Evolutionary conservation across 2,888 invertebrate species (phyloP).

Genomic region (Spatulosminthurus flaviceps): DNA sequence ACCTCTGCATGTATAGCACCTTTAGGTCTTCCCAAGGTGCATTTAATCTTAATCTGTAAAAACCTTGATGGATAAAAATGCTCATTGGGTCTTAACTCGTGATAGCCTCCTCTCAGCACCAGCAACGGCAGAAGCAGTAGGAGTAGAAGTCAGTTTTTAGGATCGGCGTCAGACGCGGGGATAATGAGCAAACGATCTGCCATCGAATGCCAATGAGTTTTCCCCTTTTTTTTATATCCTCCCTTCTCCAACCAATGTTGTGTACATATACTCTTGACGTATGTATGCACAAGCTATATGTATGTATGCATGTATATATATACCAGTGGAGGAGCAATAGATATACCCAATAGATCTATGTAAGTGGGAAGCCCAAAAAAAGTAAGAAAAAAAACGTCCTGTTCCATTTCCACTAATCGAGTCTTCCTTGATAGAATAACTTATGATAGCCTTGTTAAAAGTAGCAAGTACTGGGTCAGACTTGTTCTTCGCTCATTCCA

Average conservation of each 20-base stretch:
- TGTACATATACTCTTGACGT: no score
- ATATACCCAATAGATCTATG: no score
- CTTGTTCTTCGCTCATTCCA: neutral
- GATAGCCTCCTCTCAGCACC: neutral
- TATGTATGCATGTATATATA: neutral
- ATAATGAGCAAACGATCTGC: constrained; percentile 50
- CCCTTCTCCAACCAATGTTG: no score
- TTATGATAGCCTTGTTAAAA: constrained; percentile 2
- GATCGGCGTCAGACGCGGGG: constrained; percentile 35
- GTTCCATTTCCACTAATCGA: constrained; percentile 6
- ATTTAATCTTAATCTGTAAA: constrained; percentile 30
- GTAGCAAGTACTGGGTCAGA: neutral
- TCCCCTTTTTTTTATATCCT: neutral
- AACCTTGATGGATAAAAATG: constrained; percentile 23
- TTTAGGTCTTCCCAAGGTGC: neutral
- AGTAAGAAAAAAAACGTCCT: constrained; percentile 7
- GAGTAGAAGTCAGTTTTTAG: neutral
- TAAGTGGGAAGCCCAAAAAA: neutral
- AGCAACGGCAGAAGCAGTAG: neutral
- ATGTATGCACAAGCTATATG: neutral
- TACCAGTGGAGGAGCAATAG: no score
- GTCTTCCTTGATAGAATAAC: constrained; percentile 1
- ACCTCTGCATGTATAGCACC: neutral
- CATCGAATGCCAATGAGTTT: constrained; percentile 50
- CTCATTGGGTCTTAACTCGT: constrained; percentile 22